Percentiles rank a stretch among this genome's conserved stretches.
Conservation (phyloP, 2,113 vertebrate species). For the Heteronetta atricapilla region DNA sequence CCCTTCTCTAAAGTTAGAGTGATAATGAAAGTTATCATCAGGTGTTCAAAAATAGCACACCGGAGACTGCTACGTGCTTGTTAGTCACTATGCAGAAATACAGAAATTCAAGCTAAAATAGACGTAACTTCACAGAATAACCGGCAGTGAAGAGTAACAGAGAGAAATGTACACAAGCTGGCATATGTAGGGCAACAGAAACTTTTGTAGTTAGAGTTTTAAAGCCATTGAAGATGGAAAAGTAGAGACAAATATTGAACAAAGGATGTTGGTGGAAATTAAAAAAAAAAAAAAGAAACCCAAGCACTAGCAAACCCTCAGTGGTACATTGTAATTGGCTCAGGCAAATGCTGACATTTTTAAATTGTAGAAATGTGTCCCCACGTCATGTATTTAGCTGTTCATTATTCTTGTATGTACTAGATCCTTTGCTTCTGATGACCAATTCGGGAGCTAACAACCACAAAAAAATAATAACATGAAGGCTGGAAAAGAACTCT, state of each 20-base stretch:
- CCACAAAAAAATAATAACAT: neutral
- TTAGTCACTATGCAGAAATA: neutral
- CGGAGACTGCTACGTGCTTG: neutral
- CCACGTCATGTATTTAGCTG: neutral
- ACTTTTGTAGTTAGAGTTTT: neutral
- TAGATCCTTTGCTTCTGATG: neutral
- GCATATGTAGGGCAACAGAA: neutral
- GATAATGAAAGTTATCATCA: neutral
- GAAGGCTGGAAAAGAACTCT: no score
- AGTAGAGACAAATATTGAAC: neutral
- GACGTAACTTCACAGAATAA: neutral
- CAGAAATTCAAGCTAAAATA: neutral
- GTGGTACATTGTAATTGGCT: neutral
- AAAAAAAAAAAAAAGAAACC: neutral
- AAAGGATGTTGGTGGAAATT: neutral
- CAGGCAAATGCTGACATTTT: neutral
- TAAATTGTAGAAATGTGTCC: fast-evolving
- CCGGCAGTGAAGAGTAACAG: neutral
- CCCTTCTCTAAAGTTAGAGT: neutral
- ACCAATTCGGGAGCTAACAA: neutral
- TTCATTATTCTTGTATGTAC: neutral
- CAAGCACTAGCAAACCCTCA: neutral
- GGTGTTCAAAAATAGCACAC: neutral
- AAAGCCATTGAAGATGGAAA: neutral
- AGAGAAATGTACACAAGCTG: neutral